Base-by-base conservation (phyloP, 2,888 invertebrate genomes). In the Chloromyia formosa region DNA sequence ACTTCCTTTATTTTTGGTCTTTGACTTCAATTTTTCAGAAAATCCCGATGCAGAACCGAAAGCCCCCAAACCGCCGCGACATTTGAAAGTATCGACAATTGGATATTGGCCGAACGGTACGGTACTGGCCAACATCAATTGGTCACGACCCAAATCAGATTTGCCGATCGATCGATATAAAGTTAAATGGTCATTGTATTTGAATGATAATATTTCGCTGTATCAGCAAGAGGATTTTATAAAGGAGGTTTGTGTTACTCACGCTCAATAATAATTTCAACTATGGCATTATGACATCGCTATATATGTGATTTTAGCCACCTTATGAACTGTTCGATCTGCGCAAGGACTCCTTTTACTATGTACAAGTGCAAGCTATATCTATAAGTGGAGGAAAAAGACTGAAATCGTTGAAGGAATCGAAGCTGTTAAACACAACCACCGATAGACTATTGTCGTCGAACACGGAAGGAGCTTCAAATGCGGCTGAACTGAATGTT, bases 351-450 rank as follows among this genome's bases (percentile, higher is more conserved):
- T 92, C 92, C 0, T 88, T 90, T 84, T 93, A 93, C 82, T 93
- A 93, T 80, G 86, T 93, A 54, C 93, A 93, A 89, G 91, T 93
- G 4, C 93, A 93, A 84, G 92, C 93, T 4, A 88, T 93, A 77
- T 89, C 90, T 42, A 88, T 91, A 78, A 93, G 88, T 80, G 93
- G 92, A 1, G 87, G 88, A 66, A 88, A 90, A 12, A 89, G 90
- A 78, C 83, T 93, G 18, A 89, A 91, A 69, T 92, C 93, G 73
- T 90, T 91, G 61, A 93, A 92, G 80, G 89, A 90, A 1, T 91
- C 90, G 10, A 86, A 91, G 73, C 88, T 93, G 69, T 88, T 91
- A 79, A 93, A 93, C 81, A 93, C 92, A 1, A 92, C 92, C 7
- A 35, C 49, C n/a, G 16, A 66, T 60, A 45, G 4, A 9, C 14